Percentiles rank a stretch among this genome's conserved stretches.
phyloP scores from a whole-genome alignment of 2,113 vertebrate genomes.

The Nycticryphes semicollaris region DNA sequence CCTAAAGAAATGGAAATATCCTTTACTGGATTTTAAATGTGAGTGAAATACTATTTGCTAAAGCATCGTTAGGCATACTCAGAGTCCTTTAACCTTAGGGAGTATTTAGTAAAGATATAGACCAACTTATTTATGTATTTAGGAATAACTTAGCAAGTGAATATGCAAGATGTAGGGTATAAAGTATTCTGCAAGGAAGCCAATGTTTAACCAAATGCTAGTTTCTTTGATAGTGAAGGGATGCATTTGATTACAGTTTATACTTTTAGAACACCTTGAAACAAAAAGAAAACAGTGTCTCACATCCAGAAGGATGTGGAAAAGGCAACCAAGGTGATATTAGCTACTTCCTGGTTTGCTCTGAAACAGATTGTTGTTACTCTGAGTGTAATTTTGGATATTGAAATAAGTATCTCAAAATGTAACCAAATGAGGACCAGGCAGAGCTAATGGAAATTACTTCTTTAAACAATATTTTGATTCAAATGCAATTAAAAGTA shows the following conservation, averaged over 20 bases:
- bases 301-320: not conserved
- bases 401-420: not conserved
- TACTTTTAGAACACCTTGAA: not conserved
- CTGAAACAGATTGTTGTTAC: not conserved
- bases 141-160: conserved; percentile 7
- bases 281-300: not conserved
- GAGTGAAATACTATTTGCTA: not conserved
- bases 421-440: not conserved
- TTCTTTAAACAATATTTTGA: not conserved
- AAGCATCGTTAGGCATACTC: conserved; percentile 40
- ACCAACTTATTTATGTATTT: not conserved
- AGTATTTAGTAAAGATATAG: not conserved
- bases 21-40: conserved; percentile 25
- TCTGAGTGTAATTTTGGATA: not conserved
- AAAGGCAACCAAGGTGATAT: not conserved
- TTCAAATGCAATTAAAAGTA: not conserved
- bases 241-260: not conserved
- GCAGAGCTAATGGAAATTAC: not conserved
- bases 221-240: not conserved
- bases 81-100: conserved; percentile 27
- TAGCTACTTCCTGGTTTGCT: not conserved
- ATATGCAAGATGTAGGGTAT: not conserved
- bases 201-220: not conserved
- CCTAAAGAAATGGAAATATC: conserved; percentile 35
- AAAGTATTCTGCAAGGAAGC: not conserved